These are phyloP conservation scores for Crotalus viridis DNA, from an alignment of 2,113 vertebrate species.

Conservation along the genomic window DNA sequence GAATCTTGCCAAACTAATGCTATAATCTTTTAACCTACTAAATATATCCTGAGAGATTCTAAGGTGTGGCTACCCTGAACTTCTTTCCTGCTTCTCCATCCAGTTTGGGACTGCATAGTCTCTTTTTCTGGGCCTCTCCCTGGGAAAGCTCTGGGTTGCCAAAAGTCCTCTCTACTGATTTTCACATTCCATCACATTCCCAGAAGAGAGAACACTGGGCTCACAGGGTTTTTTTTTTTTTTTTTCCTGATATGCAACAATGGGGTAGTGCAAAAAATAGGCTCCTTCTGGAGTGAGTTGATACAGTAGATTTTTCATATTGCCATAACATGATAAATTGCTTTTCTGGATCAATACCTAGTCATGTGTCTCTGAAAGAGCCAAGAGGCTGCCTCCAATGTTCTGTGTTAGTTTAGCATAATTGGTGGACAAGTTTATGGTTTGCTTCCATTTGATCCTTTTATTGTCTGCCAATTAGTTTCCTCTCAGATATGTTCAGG, in stretches of 20 bases:
- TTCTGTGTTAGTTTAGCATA: neutral
- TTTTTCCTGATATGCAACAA: neutral
- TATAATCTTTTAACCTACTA: neutral
- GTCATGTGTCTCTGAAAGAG: neutral
- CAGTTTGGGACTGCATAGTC: neutral
- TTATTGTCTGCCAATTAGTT: neutral
- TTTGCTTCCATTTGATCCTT: neutral
- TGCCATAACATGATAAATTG: neutral
- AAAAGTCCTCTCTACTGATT: neutral
- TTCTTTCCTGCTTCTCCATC: neutral
- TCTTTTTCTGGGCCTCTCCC: neutral
- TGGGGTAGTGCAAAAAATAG: neutral
- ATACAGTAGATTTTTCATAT: neutral
- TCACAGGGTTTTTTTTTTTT: too few relatives aligned
- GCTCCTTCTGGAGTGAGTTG: neutral
- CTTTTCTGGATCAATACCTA: neutral
- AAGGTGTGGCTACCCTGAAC: neutral
- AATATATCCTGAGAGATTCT: neutral
- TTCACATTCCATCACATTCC: neutral
- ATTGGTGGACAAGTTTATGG: neutral
- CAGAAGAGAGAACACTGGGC: neutral
- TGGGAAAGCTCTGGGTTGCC: neutral
- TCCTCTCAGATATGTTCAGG: neutral
- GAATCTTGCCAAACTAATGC: neutral
- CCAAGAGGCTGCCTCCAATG: neutral